These are phyloP conservation scores for Drosophila tripunctata DNA, from an alignment of 2,888 invertebrate species.

Conservation along the genomic window DNA sequence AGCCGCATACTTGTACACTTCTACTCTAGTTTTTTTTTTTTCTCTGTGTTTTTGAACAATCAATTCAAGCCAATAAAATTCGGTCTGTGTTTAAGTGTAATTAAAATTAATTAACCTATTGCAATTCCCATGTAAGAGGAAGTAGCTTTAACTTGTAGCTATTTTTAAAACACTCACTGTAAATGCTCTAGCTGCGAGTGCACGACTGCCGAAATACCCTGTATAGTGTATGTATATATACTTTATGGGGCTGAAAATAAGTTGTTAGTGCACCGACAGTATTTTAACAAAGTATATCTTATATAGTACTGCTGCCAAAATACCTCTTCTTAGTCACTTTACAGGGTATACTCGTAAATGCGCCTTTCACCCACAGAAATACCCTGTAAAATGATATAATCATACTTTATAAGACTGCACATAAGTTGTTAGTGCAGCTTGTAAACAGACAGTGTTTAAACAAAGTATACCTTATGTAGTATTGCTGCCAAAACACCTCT, in stretches of 20 bases:
- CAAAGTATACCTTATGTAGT: too few species aligned
- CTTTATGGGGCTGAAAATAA: too few species aligned
- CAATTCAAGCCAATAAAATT: slow-evolving; percentile 7
- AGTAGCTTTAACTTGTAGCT: neutral
- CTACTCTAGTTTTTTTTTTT: neutral
- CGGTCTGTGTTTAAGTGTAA: neutral
- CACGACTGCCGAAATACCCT: neutral
- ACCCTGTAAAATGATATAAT: too few species aligned
- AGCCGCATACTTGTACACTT: neutral
- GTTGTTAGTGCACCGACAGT: neutral
- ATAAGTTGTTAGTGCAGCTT: neutral
- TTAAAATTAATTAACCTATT: slow-evolving; percentile 27
- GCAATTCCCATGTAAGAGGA: neutral
- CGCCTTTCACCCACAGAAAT: neutral
- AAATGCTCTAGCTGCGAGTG: neutral
- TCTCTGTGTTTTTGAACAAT: neutral
- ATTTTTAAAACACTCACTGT: neutral
- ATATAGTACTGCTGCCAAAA: neutral
- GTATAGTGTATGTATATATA: neutral
- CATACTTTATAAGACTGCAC: too few species aligned
- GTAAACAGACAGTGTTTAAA: too few species aligned
- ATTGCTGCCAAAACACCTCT: neutral
- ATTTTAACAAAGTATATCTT: too few species aligned
- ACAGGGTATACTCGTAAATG: neutral
- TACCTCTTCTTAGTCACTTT: neutral